A percentile compares a stretch with the other conserved stretches of the same genome.
Conservation (phyloP, 2,113 vertebrate genomes). For the Bos indicus region DNA sequence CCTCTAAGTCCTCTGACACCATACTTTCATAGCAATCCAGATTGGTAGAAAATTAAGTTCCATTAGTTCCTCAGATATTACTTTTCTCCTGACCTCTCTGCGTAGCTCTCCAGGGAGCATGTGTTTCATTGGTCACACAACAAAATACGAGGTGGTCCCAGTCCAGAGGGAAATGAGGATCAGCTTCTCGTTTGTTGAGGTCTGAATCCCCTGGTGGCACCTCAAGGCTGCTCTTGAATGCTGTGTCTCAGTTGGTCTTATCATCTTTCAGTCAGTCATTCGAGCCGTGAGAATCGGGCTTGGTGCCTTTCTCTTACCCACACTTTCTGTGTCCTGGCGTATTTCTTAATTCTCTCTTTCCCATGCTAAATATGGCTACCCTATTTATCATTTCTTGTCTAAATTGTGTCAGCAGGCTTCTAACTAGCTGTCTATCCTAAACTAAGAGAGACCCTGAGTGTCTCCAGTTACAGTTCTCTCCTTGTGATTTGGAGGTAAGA, state of each 20-base stretch:
- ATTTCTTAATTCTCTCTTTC: neutral
- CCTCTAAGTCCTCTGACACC: neutral
- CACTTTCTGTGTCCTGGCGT: neutral
- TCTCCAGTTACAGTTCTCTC: neutral
- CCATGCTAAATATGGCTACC: neutral
- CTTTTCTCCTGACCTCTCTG: neutral
- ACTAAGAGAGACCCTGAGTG: neutral
- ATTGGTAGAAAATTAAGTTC: neutral
- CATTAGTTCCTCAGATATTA: neutral
- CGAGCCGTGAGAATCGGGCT: conserved; percentile 25
- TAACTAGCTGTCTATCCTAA: neutral
- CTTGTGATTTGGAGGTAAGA: neutral
- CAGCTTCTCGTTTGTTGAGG: neutral
- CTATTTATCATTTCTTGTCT: neutral
- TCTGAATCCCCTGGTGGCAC: neutral
- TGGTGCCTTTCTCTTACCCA: neutral
- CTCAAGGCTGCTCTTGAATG: neutral
- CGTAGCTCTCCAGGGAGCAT: neutral
- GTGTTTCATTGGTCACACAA: neutral
- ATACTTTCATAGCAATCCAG: neutral
- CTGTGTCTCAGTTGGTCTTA: neutral
- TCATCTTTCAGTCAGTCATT: neutral
- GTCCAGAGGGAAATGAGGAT: neutral
- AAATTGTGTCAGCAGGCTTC: neutral
- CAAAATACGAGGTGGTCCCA: neutral